phyloP scores from a whole-genome alignment of 2,888 invertebrate species.

The Exocentrus adspersus region DNA sequence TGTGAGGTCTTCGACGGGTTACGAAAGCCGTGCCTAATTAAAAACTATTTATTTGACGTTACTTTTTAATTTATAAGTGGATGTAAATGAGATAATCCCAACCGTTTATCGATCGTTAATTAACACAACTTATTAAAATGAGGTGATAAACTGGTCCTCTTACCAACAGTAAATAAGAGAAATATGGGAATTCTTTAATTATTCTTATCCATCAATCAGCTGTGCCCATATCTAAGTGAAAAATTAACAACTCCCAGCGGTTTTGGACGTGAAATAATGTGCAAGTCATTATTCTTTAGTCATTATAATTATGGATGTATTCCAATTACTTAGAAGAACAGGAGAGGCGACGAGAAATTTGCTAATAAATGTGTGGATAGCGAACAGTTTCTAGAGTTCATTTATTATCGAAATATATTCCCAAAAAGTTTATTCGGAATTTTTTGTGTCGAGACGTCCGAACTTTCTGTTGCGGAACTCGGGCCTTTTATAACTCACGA shows the following conservation, averaged over 20 bases:
- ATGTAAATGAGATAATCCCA: not conserved
- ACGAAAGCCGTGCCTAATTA: conserved; percentile 1
- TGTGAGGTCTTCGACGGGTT: not conserved
- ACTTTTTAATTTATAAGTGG: conserved; percentile 6
- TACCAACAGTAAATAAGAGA: not conserved
- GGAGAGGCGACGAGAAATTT: too few species aligned
- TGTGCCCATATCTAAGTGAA: not conserved
- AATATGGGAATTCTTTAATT: not conserved
- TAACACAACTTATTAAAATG: not conserved
- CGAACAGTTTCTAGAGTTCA: too few species aligned
- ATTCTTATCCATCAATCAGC: not conserved
- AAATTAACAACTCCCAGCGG: not conserved
- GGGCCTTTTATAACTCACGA: too few species aligned
- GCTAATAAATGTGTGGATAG: too few species aligned
- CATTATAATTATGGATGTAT: too few species aligned
- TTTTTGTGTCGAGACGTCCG: too few species aligned
- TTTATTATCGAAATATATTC: too few species aligned
- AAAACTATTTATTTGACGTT: conserved; percentile 2
- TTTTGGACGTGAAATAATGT: not conserved
- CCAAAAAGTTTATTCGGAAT: too few species aligned
- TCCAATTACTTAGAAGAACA: too few species aligned
- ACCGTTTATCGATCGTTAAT: not conserved
- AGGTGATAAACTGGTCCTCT: not conserved
- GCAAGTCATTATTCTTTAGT: too few species aligned
- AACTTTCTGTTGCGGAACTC: too few species aligned